Conservation (phyloP, 30 jellyfish, hydroid and myxozoan genomes). For the Catostylus mosaicus region DNA sequence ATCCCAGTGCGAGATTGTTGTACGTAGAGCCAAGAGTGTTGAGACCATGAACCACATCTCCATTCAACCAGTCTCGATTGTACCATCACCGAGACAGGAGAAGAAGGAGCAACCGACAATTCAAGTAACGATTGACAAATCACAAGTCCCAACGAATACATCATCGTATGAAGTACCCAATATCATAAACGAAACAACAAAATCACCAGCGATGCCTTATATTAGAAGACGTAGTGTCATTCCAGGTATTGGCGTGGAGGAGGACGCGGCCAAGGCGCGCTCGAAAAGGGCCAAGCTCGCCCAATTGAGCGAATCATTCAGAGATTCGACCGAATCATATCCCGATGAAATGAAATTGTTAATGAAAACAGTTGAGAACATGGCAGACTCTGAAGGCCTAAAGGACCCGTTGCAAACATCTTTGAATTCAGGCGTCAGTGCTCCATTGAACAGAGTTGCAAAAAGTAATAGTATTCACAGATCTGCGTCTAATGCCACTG, state of each 20-base stretch:
- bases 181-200: slow-evolving; percentile 48
- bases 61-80: slow-evolving; percentile 61
- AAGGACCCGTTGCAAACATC: slow-evolving; percentile 34
- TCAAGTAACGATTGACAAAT: slow-evolving; percentile 60
- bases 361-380: slow-evolving; percentile 39
- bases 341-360: slow-evolving; percentile 63
- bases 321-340: slow-evolving; percentile 57
- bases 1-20: slow-evolving; percentile 57
- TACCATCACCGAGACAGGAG: slow-evolving; percentile 28
- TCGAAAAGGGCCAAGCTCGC: slow-evolving; percentile 34
- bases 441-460: neutral
- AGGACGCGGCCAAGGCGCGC: slow-evolving; percentile 27
- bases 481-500: slow-evolving; percentile 30
- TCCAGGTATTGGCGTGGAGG: slow-evolving; percentile 67
- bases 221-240: slow-evolving; percentile 86
- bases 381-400: slow-evolving; percentile 39
- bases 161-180: slow-evolving; percentile 81
- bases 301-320: slow-evolving; percentile 46
- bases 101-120: slow-evolving; percentile 10
- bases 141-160: slow-evolving; percentile 43
- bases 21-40: slow-evolving; percentile 31
- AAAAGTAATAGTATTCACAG: slow-evolving; percentile 20
- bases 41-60: slow-evolving; percentile 40
- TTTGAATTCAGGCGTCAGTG: neutral
- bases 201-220: slow-evolving; percentile 63